Evolutionary conservation across 2,888 invertebrate genomes (phyloP).

Genomic region (Tuta absoluta): DNA sequence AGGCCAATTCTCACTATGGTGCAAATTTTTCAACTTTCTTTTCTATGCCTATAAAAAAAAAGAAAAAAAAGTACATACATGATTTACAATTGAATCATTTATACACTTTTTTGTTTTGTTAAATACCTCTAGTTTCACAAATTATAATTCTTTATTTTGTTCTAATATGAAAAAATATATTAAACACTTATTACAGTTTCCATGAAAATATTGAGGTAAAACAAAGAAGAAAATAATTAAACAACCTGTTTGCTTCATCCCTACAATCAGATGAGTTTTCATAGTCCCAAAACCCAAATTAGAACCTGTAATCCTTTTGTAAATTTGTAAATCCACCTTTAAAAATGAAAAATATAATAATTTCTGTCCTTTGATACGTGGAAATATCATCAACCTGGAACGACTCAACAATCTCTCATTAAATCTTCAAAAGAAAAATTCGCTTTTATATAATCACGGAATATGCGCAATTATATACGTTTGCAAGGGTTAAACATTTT

Average conservation of each 20-base stretch:
- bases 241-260: constrained; percentile 1
- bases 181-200: background rate
- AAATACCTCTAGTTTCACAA: no score
- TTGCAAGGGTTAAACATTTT: background rate
- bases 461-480: background rate
- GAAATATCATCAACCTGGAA: constrained; percentile 12
- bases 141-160: no score
- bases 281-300: constrained; percentile 5
- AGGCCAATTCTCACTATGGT: no score
- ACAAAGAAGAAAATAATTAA: constrained; percentile 10
- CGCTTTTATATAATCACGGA: background rate
- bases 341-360: constrained; percentile 13
- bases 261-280: background rate
- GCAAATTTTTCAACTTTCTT: no score
- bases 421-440: background rate
- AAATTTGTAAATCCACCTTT: constrained; percentile 8
- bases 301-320: constrained; percentile 5
- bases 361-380: constrained; percentile 17
- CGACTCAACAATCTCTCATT: constrained; percentile 11
- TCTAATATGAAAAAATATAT: background rate
- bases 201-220: background rate
- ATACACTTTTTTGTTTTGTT: no score
- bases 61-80: no score
- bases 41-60: no score
- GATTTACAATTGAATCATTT: no score